A percentile compares a stretch with the other conserved stretches of the same genome.
Evolutionary conservation across 1,140 invertebrate genomes (phyloP).

Genomic region (Microplitis demolitor): DNA sequence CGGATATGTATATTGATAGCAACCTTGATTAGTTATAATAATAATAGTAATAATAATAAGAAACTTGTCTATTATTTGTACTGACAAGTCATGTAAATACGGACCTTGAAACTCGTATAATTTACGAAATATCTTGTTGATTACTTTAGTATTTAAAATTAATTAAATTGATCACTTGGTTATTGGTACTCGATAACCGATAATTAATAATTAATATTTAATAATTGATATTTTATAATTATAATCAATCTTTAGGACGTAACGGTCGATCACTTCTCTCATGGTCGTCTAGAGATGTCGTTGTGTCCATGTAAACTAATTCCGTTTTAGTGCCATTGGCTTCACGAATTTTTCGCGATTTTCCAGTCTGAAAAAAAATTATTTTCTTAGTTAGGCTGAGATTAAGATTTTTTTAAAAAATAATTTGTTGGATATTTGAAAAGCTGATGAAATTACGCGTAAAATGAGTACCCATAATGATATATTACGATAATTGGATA

Average conservation of each 20-base stretch:
- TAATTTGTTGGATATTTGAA: neutral
- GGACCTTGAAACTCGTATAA: no score
- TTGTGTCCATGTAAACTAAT: slow-evolving; percentile 51
- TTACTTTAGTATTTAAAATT: no score
- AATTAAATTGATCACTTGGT: neutral
- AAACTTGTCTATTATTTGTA: no score
- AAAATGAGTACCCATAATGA: no score
- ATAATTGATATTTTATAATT: neutral
- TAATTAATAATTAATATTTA: neutral
- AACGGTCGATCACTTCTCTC: slow-evolving; percentile 45
- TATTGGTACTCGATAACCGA: no score
- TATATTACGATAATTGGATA: no score
- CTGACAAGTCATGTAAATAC: no score
- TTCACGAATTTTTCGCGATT: slow-evolving; percentile 24
- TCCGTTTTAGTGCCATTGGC: slow-evolving; percentile 42
- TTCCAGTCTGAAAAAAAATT: slow-evolving; percentile 29
- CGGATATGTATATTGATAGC: no score
- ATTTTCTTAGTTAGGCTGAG: neutral
- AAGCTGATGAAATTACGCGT: no score
- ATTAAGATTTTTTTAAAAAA: neutral
- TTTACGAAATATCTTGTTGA: no score
- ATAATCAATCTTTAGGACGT: slow-evolving; percentile 37
- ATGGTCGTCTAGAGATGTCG: slow-evolving; percentile 42
- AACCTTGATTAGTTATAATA: no score
- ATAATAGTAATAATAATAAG: no score